Evolutionary conservation across 1,140 invertebrate genomes (phyloP).

Genomic region (Batillaria attramentaria): DNA sequence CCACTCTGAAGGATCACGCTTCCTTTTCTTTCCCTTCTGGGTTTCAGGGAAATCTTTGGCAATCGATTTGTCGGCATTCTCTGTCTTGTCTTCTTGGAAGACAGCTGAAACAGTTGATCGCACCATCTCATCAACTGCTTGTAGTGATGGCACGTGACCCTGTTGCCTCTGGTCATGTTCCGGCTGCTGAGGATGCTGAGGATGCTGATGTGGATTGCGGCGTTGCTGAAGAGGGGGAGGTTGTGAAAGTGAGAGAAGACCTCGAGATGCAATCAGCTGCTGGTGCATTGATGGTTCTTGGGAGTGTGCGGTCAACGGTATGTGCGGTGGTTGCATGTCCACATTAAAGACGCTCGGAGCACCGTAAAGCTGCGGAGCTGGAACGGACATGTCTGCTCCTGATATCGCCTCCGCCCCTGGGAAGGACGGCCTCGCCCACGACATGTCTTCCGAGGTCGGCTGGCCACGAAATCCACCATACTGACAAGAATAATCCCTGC

Average conservation of each 20-base stretch:
- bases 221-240: background rate
- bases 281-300: background rate
- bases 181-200: background rate
- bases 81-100: no score
- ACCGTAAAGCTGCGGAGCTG: background rate
- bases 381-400: background rate
- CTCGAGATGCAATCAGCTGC: background rate
- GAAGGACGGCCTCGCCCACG: no score
- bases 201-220: background rate
- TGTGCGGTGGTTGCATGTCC: slow-evolving; percentile 1
- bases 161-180: background rate
- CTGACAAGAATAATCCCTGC: no score
- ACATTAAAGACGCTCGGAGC: background rate
- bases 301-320: no score
- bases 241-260: background rate
- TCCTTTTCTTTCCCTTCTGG: background rate
- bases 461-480: no score
- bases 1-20: slow-evolving; percentile 4
- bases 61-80: no score
- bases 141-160: no score
- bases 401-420: background rate
- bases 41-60: no score
- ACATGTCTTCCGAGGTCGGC: no score
- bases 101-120: no score
- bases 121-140: no score